A percentile compares a stretch with the other conserved stretches of the same genome.
Evolutionary conservation across 35 echinoderm and acorn worm species (phyloP).

Genomic region (Apostichopus parvimensis): DNA sequence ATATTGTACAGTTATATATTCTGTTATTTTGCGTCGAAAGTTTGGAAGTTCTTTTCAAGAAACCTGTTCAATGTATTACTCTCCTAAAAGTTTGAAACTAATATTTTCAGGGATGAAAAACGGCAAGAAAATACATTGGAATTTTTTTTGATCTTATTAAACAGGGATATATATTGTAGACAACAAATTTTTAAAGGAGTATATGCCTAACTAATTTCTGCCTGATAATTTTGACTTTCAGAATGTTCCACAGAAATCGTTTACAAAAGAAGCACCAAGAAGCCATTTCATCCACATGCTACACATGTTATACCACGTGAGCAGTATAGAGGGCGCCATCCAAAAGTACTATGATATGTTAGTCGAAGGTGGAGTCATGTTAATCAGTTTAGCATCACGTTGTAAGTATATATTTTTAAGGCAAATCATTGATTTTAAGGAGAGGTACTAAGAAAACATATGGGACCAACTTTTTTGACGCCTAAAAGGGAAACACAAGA

Average conservation of each 20-base stretch:
- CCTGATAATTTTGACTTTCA: background rate
- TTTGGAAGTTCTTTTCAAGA: no score
- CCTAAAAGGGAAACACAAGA: background rate
- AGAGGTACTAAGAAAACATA: background rate
- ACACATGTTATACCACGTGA: slow-evolving; percentile 90
- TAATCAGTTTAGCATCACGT: slow-evolving; percentile 87
- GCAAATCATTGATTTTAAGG: background rate
- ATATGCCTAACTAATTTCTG: background rate
- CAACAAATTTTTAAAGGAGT: no score
- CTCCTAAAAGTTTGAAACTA: no score
- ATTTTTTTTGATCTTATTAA: no score
- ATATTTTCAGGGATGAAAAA: no score
- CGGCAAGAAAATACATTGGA: no score
- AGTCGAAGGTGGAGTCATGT: slow-evolving; percentile 58
- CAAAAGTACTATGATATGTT: slow-evolving; percentile 64
- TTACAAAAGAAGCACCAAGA: background rate
- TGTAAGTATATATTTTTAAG: slow-evolving; percentile 25
- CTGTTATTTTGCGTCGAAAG: no score
- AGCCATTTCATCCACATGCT: slow-evolving; percentile 81
- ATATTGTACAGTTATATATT: no score
- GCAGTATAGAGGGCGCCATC: slow-evolving; percentile 67
- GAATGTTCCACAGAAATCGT: background rate
- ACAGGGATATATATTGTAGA: no score
- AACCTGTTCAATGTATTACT: no score
- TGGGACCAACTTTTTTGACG: background rate